Evolutionary conservation across 2,888 invertebrate species (phyloP), one percentile per base, ranked within the genome.

Genomic region (Tromatobia lineatoria): DNA sequence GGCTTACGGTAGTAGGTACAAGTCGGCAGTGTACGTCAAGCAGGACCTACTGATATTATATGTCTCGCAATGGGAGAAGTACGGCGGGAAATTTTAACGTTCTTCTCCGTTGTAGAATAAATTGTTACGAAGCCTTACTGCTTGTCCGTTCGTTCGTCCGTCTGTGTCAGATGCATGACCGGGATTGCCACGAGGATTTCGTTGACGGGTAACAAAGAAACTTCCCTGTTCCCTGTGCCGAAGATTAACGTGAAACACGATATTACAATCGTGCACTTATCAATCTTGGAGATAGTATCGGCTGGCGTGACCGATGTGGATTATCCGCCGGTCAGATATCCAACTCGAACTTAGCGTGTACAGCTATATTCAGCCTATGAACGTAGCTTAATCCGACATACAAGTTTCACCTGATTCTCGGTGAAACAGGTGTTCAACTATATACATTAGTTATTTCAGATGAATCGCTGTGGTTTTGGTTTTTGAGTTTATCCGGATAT

Each of bases 231-330:
- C 83, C 45, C 57, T 66, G 83, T 47, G 80, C 70, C 59, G 47
- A 69, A 78, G 77, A 84, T 78, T 80, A 84, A 73, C 77, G 69
- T 78, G 83, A 80, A 84, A 84, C 80, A 80, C 80, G 80, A 84
- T 84, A 84, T 74, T 73, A 70, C 80, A 80, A 84, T 80, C 73
- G 83, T 54, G 73, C 42, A 57, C 83, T 84, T 84, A 84, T 84
- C 80, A 80, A 80, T 84, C 80, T 84, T 80, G 34, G 47, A 77
- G 80, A 84, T 84, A 83, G 73, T 73, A 84, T 80, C 83, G 80
- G 78, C 83, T 84, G 73, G 83, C 83, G 73, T 73, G 77, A 67
- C 29, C 45, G 29, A 47, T 42, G 50, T 77, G 80, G 80, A 84
- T 84, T 74, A 84, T 80, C 71, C 38, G 57, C 61, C 54, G 73